phyloP scores from a whole-genome alignment of 2,113 vertebrate genomes.

The Takifugu flavidus region DNA sequence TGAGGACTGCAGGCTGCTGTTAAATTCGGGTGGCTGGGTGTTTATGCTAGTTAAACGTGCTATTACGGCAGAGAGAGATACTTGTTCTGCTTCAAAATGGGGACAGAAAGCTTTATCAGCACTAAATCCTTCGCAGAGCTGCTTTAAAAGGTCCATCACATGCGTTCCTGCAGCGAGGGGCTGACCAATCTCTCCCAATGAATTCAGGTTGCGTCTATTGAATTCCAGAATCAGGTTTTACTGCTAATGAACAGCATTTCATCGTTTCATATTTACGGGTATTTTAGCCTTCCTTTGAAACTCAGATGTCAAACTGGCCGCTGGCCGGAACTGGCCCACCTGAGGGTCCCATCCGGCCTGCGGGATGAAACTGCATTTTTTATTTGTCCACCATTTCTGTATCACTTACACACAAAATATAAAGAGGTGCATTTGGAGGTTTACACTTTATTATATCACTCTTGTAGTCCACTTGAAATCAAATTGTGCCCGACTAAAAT shows the following conservation, averaged over 20 bases:
- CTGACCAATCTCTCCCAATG: neutral
- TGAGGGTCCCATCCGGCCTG: no score
- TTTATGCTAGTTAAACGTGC: conserved; percentile 10
- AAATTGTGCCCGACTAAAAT: no score
- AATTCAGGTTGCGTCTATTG: neutral
- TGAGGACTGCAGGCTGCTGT: conserved; percentile 10
- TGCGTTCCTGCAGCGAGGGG: conserved; percentile 13
- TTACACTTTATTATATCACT: no score
- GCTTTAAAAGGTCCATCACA: conserved; percentile 42
- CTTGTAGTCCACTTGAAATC: no score
- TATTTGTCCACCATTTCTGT: no score
- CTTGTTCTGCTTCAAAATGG: conserved; percentile 12
- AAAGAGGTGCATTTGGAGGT: no score
- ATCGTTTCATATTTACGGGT: neutral
- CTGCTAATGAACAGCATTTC: conserved; percentile 6
- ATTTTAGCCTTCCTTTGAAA: no score
- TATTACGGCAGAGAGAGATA: conserved; percentile 10
- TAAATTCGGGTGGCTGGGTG: conserved; percentile 28
- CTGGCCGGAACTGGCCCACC: no score
- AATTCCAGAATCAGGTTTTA: conserved; percentile 34
- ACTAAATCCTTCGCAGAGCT: conserved; percentile 11
- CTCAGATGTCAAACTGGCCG: no score
- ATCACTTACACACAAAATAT: no score
- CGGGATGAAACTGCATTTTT: no score
- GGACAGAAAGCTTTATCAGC: conserved; percentile 26